Evolutionary conservation across 2,888 invertebrate species (phyloP).

Genomic region (Orchestes rusci): DNA sequence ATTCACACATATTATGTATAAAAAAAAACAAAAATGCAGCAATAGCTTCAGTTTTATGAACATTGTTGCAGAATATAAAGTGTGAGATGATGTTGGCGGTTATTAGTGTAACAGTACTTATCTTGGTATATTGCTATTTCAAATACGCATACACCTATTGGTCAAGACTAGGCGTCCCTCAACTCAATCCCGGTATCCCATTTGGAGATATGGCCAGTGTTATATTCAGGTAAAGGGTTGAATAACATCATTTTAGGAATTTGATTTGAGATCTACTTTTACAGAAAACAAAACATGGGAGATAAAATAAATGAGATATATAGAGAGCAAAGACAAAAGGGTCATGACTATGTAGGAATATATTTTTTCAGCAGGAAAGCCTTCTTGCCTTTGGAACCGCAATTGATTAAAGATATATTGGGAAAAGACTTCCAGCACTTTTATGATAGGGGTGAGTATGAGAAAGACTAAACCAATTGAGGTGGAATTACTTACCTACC

Average conservation of each 20-base stretch:
- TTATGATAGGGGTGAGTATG: slow-evolving; percentile 51
- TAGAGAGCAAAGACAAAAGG: slow-evolving; percentile 45
- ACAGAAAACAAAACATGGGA: slow-evolving; percentile 52
- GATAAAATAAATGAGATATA: slow-evolving; percentile 56
- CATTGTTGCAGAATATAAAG: too few relatives aligned
- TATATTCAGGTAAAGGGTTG: slow-evolving; percentile 39
- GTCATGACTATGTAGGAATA: slow-evolving; percentile 48
- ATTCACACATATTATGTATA: too few relatives aligned
- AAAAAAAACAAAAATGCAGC: too few relatives aligned
- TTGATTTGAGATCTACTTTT: too few relatives aligned
- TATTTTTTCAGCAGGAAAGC: slow-evolving; percentile 56
- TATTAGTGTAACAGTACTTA: slow-evolving; percentile 3
- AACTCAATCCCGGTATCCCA: slow-evolving; percentile 53
- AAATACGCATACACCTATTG: slow-evolving; percentile 52
- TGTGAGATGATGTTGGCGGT: not conserved
- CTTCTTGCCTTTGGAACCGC: slow-evolving; percentile 55
- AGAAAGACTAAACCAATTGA: too few relatives aligned
- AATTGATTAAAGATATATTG: slow-evolving; percentile 53
- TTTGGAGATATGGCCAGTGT: slow-evolving; percentile 56
- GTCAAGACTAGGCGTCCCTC: slow-evolving; percentile 51
- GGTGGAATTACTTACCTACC: too few relatives aligned
- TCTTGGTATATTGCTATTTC: slow-evolving; percentile 35
- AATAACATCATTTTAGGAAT: too few relatives aligned
- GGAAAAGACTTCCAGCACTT: slow-evolving; percentile 54
- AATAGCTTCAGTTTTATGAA: too few relatives aligned